These are phyloP conservation scores for Syngnathus rostellatus DNA, from an alignment of 2,797 vertebrate species.

Conservation along the genomic window DNA sequence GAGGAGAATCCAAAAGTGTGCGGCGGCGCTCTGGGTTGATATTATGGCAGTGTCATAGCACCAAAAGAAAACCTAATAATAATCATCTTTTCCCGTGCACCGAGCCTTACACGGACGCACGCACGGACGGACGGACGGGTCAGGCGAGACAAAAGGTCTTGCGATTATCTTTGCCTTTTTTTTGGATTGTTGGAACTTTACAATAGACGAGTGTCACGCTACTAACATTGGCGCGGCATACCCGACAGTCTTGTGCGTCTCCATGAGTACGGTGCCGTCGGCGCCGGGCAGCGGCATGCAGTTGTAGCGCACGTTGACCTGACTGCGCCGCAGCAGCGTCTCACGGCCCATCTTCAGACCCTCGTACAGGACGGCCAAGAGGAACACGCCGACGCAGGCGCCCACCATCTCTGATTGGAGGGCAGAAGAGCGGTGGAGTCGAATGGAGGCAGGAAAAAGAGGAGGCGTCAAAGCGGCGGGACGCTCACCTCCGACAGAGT, in stretches of 20 bases:
- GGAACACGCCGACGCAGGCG: slow-evolving; percentile 86
- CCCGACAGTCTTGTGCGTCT: slow-evolving; percentile 98
- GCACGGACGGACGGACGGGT: no score
- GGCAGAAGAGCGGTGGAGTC: background rate
- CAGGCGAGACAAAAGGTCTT: no score
- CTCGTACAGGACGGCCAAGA: slow-evolving; percentile 88
- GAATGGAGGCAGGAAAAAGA: background rate
- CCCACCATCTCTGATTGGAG: slow-evolving; percentile 83
- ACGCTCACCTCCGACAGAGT: slow-evolving; percentile 80
- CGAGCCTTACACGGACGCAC: no score
- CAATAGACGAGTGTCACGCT: background rate
- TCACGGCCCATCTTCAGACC: slow-evolving; percentile 93
- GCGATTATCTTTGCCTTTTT: no score
- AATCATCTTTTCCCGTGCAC: no score
- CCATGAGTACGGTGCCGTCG: slow-evolving; percentile 92
- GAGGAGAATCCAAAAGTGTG: no score
- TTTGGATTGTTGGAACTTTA: no score
- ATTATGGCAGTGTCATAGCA: no score
- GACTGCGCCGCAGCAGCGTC: slow-evolving; percentile 83
- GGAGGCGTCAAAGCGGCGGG: background rate
- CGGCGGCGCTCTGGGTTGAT: no score
- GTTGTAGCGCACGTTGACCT: slow-evolving; percentile 97
- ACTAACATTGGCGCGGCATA: slow-evolving; percentile 50
- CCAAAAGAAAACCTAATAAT: no score
- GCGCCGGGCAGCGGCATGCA: slow-evolving; percentile 91